A percentile compares a stretch with the other conserved stretches of the same genome.
Conservation (phyloP, 2,888 invertebrate species). For the Hyalella azteca region DNA sequence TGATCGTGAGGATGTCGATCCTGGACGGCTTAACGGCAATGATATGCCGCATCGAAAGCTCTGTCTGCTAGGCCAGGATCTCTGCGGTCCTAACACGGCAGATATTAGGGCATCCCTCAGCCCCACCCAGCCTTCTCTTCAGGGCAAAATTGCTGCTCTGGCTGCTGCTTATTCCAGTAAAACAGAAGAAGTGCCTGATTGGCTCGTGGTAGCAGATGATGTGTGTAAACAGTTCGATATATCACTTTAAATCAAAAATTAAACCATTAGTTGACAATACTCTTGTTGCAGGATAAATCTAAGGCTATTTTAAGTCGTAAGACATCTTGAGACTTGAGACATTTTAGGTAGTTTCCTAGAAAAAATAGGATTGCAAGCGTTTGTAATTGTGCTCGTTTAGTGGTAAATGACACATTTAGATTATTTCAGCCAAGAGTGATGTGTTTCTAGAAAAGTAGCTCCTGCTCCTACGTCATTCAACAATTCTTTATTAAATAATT, state of each 20-base stretch:
- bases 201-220: slow-evolving; percentile 18
- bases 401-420: background rate
- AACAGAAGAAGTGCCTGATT: background rate
- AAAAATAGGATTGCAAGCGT: background rate
- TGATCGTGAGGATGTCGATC: too few relatives aligned
- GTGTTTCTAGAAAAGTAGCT: too few relatives aligned
- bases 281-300: background rate
- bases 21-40: too few relatives aligned
- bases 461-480: too few relatives aligned
- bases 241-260: background rate
- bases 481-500: too few relatives aligned
- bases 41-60: background rate
- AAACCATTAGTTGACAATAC: background rate
- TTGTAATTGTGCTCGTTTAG: background rate
- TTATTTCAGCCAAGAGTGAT: background rate
- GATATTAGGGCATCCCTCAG: background rate
- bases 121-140: slow-evolving; percentile 25
- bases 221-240: slow-evolving; percentile 38
- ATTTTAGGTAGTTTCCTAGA: background rate
- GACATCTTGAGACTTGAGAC: background rate
- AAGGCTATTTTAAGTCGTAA: background rate
- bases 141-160: slow-evolving; percentile 13
- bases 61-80: background rate
- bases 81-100: background rate
- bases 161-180: background rate